Percentiles rank a stretch among this genome's conserved stretches.
Evolutionary conservation across 23 tunicate genomes (phyloP).

Genomic region (Trididemnum nubilum): DNA sequence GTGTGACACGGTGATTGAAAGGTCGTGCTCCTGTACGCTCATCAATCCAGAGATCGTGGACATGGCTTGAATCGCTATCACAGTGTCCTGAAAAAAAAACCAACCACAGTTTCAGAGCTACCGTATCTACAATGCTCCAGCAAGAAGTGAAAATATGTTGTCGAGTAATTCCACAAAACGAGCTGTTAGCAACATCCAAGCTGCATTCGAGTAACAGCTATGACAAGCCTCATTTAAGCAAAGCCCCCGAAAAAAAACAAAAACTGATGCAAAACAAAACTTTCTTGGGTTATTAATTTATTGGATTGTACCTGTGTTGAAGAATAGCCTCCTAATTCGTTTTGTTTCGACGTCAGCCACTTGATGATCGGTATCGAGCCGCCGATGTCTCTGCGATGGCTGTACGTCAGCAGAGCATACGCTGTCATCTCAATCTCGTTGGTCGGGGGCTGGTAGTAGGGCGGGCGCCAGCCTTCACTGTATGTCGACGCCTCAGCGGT

Average conservation of each 20-base stretch:
- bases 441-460: conserved; percentile 59
- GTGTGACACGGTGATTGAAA: conserved; percentile 50
- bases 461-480: conserved; percentile 35
- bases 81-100: conserved; percentile 70
- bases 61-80: conserved; percentile 88
- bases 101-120: too few species aligned
- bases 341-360: conserved; percentile 80
- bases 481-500: conserved; percentile 20
- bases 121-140: too few species aligned
- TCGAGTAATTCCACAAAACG: not conserved
- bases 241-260: too few species aligned
- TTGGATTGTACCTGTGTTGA: conserved; percentile 91
- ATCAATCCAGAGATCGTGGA: conserved; percentile 58
- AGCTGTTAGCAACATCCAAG: too few species aligned
- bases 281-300: too few species aligned
- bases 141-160: not conserved
- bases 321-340: conserved; percentile 73
- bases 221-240: too few species aligned
- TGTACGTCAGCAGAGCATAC: conserved; percentile 66
- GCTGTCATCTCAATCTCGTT: conserved; percentile 91
- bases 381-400: conserved; percentile 24
- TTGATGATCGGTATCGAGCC: conserved; percentile 55
- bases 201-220: too few species aligned
- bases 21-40: conserved; percentile 9
- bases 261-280: too few species aligned